Conservation (phyloP, 2,888 invertebrate genomes). For the Dendrolimus houi region DNA sequence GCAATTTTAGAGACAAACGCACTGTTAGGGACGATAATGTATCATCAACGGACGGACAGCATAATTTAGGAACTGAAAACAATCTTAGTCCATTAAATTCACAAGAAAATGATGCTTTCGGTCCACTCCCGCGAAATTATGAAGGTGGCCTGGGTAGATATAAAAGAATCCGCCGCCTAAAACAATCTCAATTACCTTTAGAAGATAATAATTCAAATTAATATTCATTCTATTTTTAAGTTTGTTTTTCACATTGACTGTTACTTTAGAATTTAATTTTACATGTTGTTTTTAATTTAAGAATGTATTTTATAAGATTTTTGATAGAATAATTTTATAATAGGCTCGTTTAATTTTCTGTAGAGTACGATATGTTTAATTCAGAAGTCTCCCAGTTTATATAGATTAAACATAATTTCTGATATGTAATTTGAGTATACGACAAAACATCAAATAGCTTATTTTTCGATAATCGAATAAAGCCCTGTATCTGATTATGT, state of each 20-base stretch:
- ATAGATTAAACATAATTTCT: not conserved
- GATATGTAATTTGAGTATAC: no score
- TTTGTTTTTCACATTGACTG: not conserved
- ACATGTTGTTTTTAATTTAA: not conserved
- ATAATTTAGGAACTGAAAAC: constrained; percentile 24
- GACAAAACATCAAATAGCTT: no score
- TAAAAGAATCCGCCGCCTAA: constrained; percentile 57
- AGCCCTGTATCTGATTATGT: no score
- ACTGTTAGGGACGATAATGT: constrained; percentile 23
- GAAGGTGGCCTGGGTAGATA: constrained; percentile 48
- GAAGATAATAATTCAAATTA: not conserved
- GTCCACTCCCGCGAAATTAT: constrained; percentile 39
- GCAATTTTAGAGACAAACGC: constrained; percentile 37
- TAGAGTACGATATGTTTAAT: no score
- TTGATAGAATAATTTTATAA: constrained; percentile 9
- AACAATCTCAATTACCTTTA: constrained; percentile 20
- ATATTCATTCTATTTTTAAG: not conserved
- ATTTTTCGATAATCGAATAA: no score
- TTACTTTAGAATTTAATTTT: not conserved
- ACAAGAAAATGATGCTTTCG: constrained; percentile 51
- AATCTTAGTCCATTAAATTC: constrained; percentile 34
- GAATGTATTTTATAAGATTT: constrained; percentile 19
- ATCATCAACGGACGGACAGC: constrained; percentile 21
- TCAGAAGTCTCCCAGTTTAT: no score
- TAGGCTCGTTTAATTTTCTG: not conserved